Percentiles rank a stretch among this genome's conserved stretches.
Conservation (phyloP, 2,797 vertebrate genomes). For the Lerista edwardsae region DNA sequence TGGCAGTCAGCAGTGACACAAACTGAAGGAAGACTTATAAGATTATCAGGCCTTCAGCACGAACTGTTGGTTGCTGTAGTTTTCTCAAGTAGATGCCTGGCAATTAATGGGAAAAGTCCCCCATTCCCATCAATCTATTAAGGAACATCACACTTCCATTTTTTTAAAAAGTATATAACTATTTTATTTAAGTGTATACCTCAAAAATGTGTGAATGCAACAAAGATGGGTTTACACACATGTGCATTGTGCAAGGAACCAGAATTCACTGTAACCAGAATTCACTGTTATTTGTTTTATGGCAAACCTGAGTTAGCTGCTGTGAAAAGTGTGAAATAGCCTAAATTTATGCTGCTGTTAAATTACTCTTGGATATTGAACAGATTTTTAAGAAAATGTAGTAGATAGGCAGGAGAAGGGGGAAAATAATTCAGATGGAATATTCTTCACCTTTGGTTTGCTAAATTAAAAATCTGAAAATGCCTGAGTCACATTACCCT, state of each 20-base stretch:
- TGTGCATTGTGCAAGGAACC: neutral
- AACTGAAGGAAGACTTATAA: slow-evolving; percentile 1
- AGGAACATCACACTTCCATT: neutral
- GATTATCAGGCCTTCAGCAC: neutral
- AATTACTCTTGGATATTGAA: slow-evolving; percentile 30
- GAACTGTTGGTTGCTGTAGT: slow-evolving; percentile 9
- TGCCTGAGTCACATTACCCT: neutral
- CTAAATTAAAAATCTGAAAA: neutral
- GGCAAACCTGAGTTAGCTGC: neutral
- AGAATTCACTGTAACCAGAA: neutral
- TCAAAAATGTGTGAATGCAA: neutral
- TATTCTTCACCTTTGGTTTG: neutral
- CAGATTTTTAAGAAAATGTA: neutral
- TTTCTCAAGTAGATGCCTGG: neutral
- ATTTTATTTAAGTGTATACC: neutral
- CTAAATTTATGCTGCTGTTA: slow-evolving; percentile 7
- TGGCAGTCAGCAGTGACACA: neutral
- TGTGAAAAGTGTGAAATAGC: neutral
- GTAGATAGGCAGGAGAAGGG: neutral
- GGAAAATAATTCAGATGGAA: neutral
- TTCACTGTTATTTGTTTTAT: neutral
- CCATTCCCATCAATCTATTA: neutral
- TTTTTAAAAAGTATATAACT: no score
- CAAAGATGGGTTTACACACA: neutral
- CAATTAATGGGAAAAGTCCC: slow-evolving; percentile 7